Conservation (phyloP, 1,140 invertebrate species). For the Portunus trituberculatus region DNA sequence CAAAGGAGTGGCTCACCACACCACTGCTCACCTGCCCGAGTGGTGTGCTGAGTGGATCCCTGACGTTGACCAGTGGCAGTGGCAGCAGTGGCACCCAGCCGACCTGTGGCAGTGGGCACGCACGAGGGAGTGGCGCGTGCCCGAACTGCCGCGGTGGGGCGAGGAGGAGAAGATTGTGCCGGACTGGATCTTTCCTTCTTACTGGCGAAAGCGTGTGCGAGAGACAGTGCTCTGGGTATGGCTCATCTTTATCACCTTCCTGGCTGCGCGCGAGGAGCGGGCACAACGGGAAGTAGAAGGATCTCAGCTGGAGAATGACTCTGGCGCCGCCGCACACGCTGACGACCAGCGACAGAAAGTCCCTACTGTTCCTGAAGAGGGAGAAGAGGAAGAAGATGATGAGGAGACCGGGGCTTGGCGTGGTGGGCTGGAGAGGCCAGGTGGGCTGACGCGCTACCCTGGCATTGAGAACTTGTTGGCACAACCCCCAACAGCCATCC, state of each 20-base stretch:
- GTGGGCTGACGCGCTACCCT: slow-evolving; percentile 70
- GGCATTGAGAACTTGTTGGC: slow-evolving; percentile 71
- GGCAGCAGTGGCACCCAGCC: slow-evolving; percentile 9
- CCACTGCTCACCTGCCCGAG: slow-evolving; percentile 44
- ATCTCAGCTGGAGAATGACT: slow-evolving; percentile 2
- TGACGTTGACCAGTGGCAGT: not conserved
- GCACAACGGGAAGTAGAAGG: not conserved
- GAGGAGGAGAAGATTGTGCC: not conserved
- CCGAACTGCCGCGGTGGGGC: not conserved
- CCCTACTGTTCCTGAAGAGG: slow-evolving; percentile 3
- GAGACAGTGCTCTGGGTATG: slow-evolving; percentile 57
- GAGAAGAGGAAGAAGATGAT: slow-evolving; percentile 63
- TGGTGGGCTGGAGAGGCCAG: slow-evolving; percentile 36
- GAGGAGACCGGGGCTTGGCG: slow-evolving; percentile 66
- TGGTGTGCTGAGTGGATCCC: slow-evolving; percentile 44
- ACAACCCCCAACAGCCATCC: slow-evolving; percentile 59
- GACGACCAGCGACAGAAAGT: not conserved
- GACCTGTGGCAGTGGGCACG: slow-evolving; percentile 28
- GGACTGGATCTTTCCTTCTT: slow-evolving; percentile 52
- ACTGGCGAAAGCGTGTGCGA: slow-evolving; percentile 44
- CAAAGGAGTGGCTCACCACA: slow-evolving; percentile 43
- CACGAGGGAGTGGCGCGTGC: slow-evolving; percentile 24
- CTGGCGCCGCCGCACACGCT: not conserved
- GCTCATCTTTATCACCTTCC: slow-evolving; percentile 66
- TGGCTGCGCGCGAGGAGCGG: slow-evolving; percentile 36